Evolutionary conservation across 2,797 vertebrate species (phyloP), one percentile per base, ranked within the genome.

Genomic region (Onychomys leucogaster): DNA sequence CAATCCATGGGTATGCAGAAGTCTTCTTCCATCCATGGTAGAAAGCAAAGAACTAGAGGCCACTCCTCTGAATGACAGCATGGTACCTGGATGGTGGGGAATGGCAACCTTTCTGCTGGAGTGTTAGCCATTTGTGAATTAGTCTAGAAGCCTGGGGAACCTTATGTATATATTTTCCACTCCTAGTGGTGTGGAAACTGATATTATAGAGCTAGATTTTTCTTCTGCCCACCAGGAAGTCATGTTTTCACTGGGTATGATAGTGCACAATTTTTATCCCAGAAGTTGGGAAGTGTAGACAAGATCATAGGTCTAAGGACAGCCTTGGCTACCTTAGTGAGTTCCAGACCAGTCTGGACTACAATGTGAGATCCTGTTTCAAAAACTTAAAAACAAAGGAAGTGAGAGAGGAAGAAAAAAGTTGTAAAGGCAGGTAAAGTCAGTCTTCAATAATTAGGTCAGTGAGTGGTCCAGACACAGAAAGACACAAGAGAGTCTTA

Each of bases 351-450:
- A 89, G 37, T 41, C 55, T 76, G 11, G 87, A 43, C 11, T 46
- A 46, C 29, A 41, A 8, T 55, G 69, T 46, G 32, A 76, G 55
- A 25, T 43, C 6, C 11, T 46, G 6, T 57, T 89, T 89, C 29
- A 46, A 89, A 43, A 89, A 34, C 49, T 37, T 69, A 25, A 55
- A 71, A 86, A 37, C 23, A 59, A 41, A 37, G 10, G 5, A 73
- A 73, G 25, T 10, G 13, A 49, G 29, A 37, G 13, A 25, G 12
- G 19, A 87, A 88, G 10, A 37, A 37, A 63, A 86, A 57, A 17
- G 14, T 90, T 94, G 96, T 94, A 94, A 94, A 49, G 78, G 41
- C 29, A 46, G 5, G 84, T 76, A 69, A 86, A 78, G 27, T 84
- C 52, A 57, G 2, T 94, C 12, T 91, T 55, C 55, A 84, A 93